Base-by-base conservation (phyloP, 2,888 invertebrate species). In the Drepanosiphum platanoidis region DNA sequence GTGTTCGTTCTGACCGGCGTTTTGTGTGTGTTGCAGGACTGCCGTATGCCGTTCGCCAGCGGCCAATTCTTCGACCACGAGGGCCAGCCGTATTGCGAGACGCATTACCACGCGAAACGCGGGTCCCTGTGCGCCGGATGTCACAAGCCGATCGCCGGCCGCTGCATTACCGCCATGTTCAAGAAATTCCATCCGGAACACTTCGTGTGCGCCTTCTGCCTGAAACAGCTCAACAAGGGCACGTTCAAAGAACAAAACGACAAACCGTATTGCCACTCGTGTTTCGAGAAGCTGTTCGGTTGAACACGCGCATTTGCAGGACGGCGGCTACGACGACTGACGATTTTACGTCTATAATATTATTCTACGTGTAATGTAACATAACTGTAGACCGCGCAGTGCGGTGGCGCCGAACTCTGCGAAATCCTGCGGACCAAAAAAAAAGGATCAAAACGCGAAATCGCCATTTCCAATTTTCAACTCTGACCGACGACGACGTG, bases 181-280 rank as follows among this genome's bases (percentile, higher is more conserved):
- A 92, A 96, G 88, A 99, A 99, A 91, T 99, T 97, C 92, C 99
- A 99, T 91, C 99, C 99, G 0, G 99, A 99, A 90, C 99, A 99
- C 91, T 99, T 99, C 90, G 97, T 98, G 11, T 99, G 99, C 91
- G 97, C 98, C n/a, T 99, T 98, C 92, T 99, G 99, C 89, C 92
- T 98, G 87, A 95, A 97, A 89, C 98, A 98, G 90, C 92, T 99
- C 88, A 99, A 98, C 91, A 99, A 99, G 90, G 99, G 99, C 88
- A 99, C 99, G 0, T 99, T 99, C 91, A 99, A 99, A 90, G 99
- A 99, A 90, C 98, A 98, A 90, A 97, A 97, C 90, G 97, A 98
- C 89, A 98, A 98, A 90, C 99, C 99, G 1, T 99, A 99, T 91
- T 99, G 99, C 90, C 99, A 99, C 90, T 92, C 93, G 87, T 99